A percentile compares a stretch with the other conserved stretches of the same genome.
Evolutionary conservation across 2,888 invertebrate genomes (phyloP).

Genomic region (Ypsolopha scabrella): DNA sequence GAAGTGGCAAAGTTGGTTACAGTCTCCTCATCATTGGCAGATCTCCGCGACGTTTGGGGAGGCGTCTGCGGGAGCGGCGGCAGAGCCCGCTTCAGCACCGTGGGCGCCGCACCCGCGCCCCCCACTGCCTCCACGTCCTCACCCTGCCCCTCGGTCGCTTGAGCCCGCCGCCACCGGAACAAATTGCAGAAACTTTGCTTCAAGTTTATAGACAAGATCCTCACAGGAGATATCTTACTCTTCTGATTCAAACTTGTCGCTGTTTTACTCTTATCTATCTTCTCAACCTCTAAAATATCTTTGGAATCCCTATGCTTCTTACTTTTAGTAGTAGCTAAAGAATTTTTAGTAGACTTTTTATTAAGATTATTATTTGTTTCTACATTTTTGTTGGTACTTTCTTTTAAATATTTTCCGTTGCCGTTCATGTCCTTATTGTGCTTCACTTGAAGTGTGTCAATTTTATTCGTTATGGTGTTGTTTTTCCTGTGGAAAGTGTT

Average conservation of each 20-base stretch:
- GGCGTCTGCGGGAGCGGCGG: constrained; percentile 63
- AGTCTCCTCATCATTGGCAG: constrained; percentile 52
- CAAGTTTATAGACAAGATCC: constrained; percentile 79
- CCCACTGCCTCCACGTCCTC: constrained; percentile 33
- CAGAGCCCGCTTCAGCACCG: constrained; percentile 48
- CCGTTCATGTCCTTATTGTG: constrained; percentile 39
- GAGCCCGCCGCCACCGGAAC: constrained; percentile 73
- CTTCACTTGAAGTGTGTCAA: constrained; percentile 34
- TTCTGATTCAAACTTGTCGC: constrained; percentile 33
- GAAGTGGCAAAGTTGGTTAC: constrained; percentile 90
- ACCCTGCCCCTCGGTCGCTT: constrained; percentile 23
- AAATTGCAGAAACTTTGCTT: constrained; percentile 89
- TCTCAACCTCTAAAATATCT: constrained; percentile 42
- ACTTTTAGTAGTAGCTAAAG: constrained; percentile 72
- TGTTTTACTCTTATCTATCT: constrained; percentile 50
- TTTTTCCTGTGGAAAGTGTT: constrained; percentile 60
- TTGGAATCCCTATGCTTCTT: constrained; percentile 67
- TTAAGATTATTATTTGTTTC: constrained; percentile 58
- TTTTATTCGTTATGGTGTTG: constrained; percentile 55
- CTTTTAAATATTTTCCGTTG: constrained; percentile 29
- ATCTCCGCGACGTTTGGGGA: constrained; percentile 25
- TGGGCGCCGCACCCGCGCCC: constrained; percentile 39
- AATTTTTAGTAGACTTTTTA: constrained; percentile 62
- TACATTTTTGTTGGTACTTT: constrained; percentile 35
- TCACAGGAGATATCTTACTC: constrained; percentile 74